phyloP scores from a whole-genome alignment of 2,113 vertebrate species.

The Mustelus asterias region DNA sequence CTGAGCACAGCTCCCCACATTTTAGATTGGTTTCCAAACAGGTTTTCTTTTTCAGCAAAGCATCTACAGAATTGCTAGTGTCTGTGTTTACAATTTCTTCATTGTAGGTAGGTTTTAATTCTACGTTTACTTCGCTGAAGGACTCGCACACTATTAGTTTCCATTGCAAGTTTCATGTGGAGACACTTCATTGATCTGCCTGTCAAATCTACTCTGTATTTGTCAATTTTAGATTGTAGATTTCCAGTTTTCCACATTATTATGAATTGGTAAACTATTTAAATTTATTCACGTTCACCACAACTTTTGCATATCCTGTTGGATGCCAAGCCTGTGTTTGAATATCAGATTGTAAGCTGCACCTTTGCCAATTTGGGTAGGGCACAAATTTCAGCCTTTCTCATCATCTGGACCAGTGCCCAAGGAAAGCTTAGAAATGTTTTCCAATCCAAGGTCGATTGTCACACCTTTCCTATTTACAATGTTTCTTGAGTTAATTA shows the following conservation, averaged over 20 bases:
- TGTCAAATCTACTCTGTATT: background rate
- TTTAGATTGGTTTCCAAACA: no score
- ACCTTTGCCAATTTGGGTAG: background rate
- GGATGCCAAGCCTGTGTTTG: background rate
- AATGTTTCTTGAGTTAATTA: background rate
- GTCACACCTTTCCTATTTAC: background rate
- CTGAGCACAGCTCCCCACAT: no score
- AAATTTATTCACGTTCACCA: background rate
- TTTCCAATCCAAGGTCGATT: background rate
- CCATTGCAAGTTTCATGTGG: background rate
- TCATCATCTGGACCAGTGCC: background rate
- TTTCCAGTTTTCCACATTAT: background rate
- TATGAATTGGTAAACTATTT: background rate
- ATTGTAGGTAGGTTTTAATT: no score
- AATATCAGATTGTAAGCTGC: background rate
- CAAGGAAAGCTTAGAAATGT: background rate
- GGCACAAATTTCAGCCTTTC: background rate
- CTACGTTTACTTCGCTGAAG: background rate
- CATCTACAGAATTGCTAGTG: no score
- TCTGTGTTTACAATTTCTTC: background rate
- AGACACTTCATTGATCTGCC: background rate
- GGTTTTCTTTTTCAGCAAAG: no score
- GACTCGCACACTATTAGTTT: background rate
- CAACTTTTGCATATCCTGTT: background rate
- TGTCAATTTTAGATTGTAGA: background rate